A percentile compares a stretch with the other conserved stretches of the same genome.
Conservation (phyloP, 2,888 invertebrate genomes). For the Clistopyga incitator region DNA sequence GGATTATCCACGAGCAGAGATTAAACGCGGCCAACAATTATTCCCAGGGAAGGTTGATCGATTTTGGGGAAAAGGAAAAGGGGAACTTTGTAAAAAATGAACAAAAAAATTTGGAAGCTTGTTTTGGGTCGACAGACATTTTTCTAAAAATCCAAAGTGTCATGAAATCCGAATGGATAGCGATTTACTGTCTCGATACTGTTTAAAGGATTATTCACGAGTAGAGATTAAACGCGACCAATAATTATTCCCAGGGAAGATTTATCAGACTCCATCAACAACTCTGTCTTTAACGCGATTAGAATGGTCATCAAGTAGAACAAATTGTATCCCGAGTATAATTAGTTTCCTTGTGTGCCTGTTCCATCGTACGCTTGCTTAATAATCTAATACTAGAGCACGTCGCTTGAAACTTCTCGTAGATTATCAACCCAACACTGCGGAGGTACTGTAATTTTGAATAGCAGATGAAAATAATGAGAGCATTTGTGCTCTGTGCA, state of each 20-base stretch:
- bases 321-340: conserved; percentile 1
- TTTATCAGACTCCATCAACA: neutral
- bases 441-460: neutral
- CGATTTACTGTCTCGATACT: neutral
- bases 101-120: too few species aligned
- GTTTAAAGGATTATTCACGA: neutral
- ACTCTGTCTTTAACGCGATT: conserved; percentile 10
- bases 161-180: too few species aligned
- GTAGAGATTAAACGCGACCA: neutral
- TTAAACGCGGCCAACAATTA: neutral
- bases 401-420: neutral
- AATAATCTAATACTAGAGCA: neutral
- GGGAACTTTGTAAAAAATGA: too few species aligned
- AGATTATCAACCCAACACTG: neutral
- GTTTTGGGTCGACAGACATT: too few species aligned
- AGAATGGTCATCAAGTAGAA: conserved; percentile 1
- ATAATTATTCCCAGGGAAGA: neutral
- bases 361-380: neutral
- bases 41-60: neutral
- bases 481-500: neutral
- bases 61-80: too few species aligned
- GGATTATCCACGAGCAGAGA: neutral
- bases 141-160: too few species aligned
- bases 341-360: neutral
- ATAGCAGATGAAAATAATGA: neutral